Evolutionary conservation across 2,797 vertebrate genomes (phyloP), one percentile per base, ranked within the genome.

Genomic region (Channallabes apus): DNA sequence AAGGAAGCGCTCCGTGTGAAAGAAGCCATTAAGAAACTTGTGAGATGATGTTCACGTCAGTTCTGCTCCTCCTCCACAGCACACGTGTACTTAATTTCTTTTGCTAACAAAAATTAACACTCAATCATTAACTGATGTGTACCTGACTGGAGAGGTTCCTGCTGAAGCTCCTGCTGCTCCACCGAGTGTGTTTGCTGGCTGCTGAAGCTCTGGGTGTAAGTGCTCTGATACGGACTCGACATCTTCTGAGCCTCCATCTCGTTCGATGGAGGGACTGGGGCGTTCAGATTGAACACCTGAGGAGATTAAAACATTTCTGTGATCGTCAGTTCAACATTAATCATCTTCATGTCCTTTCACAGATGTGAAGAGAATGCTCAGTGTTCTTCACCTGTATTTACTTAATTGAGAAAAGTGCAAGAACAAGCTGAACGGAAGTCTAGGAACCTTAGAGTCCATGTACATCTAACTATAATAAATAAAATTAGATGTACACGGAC

Each of bases 231-330:
- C 88, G 97, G 98, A 92, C 92, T 94, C 87, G 94, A 88, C 87
- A 95, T 96, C 93, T 99, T 98, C 92, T 97, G 95, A 76, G 96
- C 91, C 88, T 99, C 98, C 88, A 94, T 91, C 89, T 99, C 97
- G 90, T 94, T 96, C 90, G 95, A 93, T 89, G 98, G 96, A 92
- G 98, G 97, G 92, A 99, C 96, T 56, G 98, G 97, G 85, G 98
- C 96, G 83, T 97, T 98, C 96, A 99, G 93, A 92, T 98, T 99
- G 92, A 99, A 99, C 88, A 99, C 98, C 98, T 99, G 79, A 38
- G 5, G 51, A 51, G 46, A 51, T 51, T 11, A 51, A 46, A 9
- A 51, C 46, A 12, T 51, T 51, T 46, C 9, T 51, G 46, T 41
- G 38, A 41, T 38, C 4, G 38, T 38, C 38, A 35, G 35, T 35